These are phyloP conservation scores for Muscicapa adusta DNA, from an alignment of 2,113 vertebrate species.

Conservation along the genomic window DNA sequence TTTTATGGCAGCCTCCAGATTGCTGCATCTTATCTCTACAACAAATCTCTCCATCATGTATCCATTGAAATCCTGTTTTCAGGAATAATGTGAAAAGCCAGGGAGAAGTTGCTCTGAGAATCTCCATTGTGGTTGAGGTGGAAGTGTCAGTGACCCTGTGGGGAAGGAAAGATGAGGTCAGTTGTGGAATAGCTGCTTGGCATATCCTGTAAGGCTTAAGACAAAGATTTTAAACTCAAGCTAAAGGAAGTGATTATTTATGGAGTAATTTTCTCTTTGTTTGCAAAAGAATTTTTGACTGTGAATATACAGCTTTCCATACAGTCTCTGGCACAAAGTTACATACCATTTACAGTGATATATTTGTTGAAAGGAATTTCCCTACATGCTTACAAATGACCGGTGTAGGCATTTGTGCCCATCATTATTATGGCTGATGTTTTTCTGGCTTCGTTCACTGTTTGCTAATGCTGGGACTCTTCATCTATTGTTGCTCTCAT, in stretches of 20 bases:
- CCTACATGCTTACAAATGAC: background rate
- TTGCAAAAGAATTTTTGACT: background rate
- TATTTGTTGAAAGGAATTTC: slow-evolving; percentile 23
- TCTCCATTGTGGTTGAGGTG: background rate
- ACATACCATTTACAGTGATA: background rate
- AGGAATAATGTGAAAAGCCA: background rate
- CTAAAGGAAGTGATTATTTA: background rate
- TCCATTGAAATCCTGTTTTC: background rate
- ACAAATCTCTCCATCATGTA: background rate
- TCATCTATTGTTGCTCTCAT: background rate
- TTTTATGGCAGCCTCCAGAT: background rate
- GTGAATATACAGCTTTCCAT: background rate
- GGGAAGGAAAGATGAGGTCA: background rate
- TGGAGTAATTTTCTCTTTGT: background rate
- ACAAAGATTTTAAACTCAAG: background rate
- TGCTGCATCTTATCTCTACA: background rate
- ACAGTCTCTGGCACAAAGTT: background rate
- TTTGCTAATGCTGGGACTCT: slow-evolving; percentile 16
- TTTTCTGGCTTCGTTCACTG: slow-evolving; percentile 27
- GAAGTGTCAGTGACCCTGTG: background rate
- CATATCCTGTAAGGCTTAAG: background rate
- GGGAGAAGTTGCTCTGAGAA: background rate
- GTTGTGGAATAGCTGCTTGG: background rate
- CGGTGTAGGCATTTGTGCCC: slow-evolving; percentile 5
- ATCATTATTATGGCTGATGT: background rate